Conservation (phyloP, 2,888 invertebrate genomes). For the Ornithoptera priamus region DNA sequence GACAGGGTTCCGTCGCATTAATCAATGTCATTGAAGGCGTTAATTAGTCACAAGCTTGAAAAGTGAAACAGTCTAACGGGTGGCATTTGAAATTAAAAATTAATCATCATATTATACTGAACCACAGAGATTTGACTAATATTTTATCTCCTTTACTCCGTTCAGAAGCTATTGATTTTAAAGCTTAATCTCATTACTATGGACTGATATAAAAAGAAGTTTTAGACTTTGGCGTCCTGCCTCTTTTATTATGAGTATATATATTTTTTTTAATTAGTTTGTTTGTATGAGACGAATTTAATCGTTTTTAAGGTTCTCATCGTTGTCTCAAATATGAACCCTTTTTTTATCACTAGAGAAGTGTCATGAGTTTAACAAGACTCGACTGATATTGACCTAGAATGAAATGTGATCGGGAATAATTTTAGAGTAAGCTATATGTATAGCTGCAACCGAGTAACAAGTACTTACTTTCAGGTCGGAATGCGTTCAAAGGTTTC, state of each 20-base stretch:
- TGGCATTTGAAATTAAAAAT: background rate
- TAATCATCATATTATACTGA: background rate
- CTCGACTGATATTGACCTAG: background rate
- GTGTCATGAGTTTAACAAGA: background rate
- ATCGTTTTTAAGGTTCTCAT: too few species aligned
- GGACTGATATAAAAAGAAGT: too few species aligned
- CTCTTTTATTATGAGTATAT: too few species aligned
- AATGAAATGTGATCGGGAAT: background rate
- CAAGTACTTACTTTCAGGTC: background rate
- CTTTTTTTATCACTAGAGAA: background rate
- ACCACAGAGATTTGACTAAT: background rate
- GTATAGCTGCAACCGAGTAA: too few species aligned
- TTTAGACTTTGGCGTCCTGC: too few species aligned
- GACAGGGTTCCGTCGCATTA: constrained; percentile 12
- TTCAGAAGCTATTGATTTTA: too few species aligned
- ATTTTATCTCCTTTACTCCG: too few species aligned
- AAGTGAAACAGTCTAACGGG: background rate
- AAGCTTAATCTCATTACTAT: too few species aligned
- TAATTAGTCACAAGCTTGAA: constrained; percentile 25
- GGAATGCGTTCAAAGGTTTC: background rate
- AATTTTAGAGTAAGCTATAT: background rate
- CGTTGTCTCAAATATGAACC: too few species aligned
- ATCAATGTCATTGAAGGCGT: constrained; percentile 14
- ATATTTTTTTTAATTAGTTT: too few species aligned
- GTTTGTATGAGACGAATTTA: too few species aligned